phyloP scores from a whole-genome alignment of 2,888 invertebrate genomes.

The Drosophila hamatofila region DNA sequence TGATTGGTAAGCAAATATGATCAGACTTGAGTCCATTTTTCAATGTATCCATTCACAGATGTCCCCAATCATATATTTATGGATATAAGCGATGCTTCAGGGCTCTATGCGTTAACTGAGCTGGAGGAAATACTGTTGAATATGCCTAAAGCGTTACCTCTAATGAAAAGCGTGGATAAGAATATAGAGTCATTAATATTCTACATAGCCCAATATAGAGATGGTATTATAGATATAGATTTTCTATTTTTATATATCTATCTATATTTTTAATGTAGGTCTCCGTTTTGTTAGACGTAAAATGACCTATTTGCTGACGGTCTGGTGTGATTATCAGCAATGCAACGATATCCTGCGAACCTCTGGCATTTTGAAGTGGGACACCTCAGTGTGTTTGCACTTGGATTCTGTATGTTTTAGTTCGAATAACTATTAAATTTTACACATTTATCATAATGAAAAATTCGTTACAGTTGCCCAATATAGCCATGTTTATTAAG shows the following conservation, averaged over 20 bases:
- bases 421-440: too few species aligned
- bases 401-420: constrained; percentile 15
- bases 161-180: constrained; percentile 88
- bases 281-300: constrained; percentile 88
- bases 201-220: not conserved
- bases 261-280: constrained; percentile 85
- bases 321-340: not conserved
- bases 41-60: constrained; percentile 47
- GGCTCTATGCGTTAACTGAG: constrained; percentile 91
- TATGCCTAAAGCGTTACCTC: constrained; percentile 88
- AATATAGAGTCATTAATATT: not conserved
- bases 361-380: not conserved
- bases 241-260: not conserved
- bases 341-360: not conserved
- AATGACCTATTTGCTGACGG: constrained; percentile 86
- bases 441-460: too few species aligned
- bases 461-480: constrained; percentile 19
- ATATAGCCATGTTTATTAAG: not conserved
- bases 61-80: constrained; percentile 88
- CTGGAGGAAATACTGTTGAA: constrained; percentile 90
- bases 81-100: constrained; percentile 90
- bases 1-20: not conserved
- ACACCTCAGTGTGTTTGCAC: constrained; percentile 83
- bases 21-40: too few species aligned
- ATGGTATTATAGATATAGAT: not conserved